phyloP scores from a whole-genome alignment of 2,888 invertebrate species.

The Rhodophaea formosa region DNA sequence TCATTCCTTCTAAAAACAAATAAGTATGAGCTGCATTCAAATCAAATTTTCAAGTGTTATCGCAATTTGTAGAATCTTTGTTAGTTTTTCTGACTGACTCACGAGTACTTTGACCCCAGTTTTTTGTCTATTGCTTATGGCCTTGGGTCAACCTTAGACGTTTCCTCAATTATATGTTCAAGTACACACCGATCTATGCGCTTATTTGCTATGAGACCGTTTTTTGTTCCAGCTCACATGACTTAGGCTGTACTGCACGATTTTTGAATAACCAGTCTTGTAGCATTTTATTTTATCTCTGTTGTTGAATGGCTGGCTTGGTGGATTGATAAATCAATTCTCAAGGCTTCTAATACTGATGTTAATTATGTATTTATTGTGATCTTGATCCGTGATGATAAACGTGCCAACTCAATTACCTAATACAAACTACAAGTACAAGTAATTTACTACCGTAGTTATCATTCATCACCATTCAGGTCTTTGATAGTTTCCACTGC shows the following conservation, averaged over 20 bases:
- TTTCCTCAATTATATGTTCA: conserved; percentile 28
- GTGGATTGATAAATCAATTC: too few species aligned
- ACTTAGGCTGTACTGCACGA: background rate
- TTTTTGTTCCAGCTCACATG: background rate
- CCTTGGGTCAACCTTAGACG: conserved; percentile 26
- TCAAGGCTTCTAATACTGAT: too few species aligned
- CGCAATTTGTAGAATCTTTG: conserved; percentile 8
- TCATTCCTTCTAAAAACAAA: too few species aligned
- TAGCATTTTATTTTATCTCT: too few species aligned
- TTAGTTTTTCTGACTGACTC: conserved; percentile 8
- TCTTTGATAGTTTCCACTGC: too few species aligned
- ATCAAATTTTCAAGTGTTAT: conserved; percentile 9
- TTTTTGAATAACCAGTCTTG: background rate
- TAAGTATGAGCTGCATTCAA: background rate
- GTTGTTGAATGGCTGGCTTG: too few species aligned
- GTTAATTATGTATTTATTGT: too few species aligned
- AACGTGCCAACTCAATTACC: too few species aligned
- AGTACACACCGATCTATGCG: conserved; percentile 9
- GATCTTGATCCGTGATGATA: too few species aligned
- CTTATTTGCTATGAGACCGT: conserved; percentile 9
- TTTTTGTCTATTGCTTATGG: conserved; percentile 23
- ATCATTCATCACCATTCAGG: too few species aligned
- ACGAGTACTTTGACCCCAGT: conserved; percentile 22
- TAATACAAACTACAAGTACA: too few species aligned
- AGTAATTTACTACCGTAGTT: too few species aligned